Evolutionary conservation across 2,797 vertebrate species (phyloP).

Genomic region (Alectoris magna): DNA sequence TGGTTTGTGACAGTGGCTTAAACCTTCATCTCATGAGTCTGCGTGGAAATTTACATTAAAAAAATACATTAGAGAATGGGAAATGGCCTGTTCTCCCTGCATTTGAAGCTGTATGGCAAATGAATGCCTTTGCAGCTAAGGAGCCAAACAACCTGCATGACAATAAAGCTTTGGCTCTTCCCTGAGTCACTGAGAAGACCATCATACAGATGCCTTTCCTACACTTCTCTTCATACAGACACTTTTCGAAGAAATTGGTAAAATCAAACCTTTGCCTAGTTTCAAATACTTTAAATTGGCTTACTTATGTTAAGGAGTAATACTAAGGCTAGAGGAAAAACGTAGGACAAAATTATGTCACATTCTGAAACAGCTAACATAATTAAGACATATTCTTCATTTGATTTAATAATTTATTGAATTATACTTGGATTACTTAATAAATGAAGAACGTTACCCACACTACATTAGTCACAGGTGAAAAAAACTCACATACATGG

Average conservation of each 20-base stretch:
- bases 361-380: background rate
- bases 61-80: background rate
- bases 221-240: background rate
- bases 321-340: background rate
- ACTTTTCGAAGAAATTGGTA: background rate
- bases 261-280: background rate
- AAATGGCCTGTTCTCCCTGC: background rate
- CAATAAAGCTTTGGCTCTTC: background rate
- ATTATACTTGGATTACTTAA: conserved; percentile 41
- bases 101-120: background rate
- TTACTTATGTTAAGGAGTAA: background rate
- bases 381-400: conserved; percentile 15
- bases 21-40: background rate
- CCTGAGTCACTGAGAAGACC: background rate
- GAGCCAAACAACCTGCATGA: background rate
- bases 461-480: background rate
- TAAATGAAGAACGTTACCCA: conserved; percentile 10
- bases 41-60: background rate
- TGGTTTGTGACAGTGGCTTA: accelerated
- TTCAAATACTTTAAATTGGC: background rate
- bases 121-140: background rate
- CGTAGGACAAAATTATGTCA: background rate
- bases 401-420: conserved; percentile 17
- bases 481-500: background rate
- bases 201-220: background rate